phyloP scores from a whole-genome alignment of 2,888 invertebrate genomes.

The Eupithecia pulchellata region DNA sequence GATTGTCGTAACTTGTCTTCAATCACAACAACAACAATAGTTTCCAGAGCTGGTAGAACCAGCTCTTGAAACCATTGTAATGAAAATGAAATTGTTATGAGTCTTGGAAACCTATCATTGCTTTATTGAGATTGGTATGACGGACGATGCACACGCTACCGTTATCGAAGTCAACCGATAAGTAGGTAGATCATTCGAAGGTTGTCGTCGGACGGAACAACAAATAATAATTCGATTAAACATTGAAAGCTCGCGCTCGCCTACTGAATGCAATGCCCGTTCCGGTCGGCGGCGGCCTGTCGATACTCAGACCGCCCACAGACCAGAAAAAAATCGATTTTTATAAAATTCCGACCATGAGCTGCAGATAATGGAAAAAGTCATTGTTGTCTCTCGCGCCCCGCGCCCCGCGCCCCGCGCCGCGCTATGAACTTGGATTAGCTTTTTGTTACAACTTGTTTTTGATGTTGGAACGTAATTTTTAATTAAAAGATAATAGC shows the following conservation, averaged over 20 bases:
- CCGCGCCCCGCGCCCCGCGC: background rate
- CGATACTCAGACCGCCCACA: constrained; percentile 42
- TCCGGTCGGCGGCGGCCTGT: constrained; percentile 36
- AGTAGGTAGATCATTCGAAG: constrained; percentile 11
- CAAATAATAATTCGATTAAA: constrained; percentile 23
- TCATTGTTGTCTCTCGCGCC: constrained; percentile 52
- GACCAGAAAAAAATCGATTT: constrained; percentile 49
- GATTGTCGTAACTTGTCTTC: background rate
- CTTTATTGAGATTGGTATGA: background rate
- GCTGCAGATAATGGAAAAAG: constrained; percentile 66
- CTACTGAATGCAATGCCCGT: constrained; percentile 33
- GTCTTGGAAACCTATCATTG: background rate
- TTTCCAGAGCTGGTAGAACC: background rate
- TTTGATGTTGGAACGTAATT: constrained; percentile 35
- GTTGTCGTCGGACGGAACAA: constrained; percentile 13
- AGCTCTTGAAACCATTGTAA: too few relatives aligned
- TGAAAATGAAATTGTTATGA: too few relatives aligned
- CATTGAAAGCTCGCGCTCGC: constrained; percentile 33
- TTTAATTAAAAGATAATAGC: constrained; percentile 36
- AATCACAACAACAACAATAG: background rate
- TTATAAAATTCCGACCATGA: constrained; percentile 60
- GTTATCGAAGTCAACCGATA: background rate
- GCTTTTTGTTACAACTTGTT: constrained; percentile 43
- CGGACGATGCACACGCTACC: background rate
- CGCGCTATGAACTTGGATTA: constrained; percentile 45